Conservation (phyloP, 2,113 vertebrate genomes). For the Callospermophilus lateralis region DNA sequence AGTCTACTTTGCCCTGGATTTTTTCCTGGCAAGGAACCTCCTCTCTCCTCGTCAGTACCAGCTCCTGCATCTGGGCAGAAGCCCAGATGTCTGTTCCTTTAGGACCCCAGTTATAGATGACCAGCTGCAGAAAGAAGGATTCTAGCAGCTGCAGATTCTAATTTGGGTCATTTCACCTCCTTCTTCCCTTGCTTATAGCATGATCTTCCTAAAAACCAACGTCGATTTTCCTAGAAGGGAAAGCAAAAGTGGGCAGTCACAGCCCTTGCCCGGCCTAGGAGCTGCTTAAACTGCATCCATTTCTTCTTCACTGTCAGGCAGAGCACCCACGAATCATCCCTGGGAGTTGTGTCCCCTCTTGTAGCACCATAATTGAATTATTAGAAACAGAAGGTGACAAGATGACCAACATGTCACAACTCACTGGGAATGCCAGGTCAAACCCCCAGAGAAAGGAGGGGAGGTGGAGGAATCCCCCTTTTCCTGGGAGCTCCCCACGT, state of each 20-base stretch:
- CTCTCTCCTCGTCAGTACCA: neutral
- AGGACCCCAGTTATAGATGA: neutral
- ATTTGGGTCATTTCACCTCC: neutral
- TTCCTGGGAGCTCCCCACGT: neutral
- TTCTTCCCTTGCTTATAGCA: neutral
- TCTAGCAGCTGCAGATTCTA: neutral
- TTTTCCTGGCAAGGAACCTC: neutral
- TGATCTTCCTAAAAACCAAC: neutral
- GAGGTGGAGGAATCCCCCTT: fast-evolving
- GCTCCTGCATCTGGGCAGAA: neutral
- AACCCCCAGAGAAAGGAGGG: neutral
- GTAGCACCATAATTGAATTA: neutral
- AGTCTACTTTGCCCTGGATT: neutral
- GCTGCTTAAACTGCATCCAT: too few species aligned
- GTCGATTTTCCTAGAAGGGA: neutral
- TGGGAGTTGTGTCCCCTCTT: neutral
- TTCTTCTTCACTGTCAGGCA: neutral
- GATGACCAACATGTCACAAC: too few species aligned
- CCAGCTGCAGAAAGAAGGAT: neutral
- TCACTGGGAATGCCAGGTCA: neutral
- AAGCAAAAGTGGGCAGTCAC: neutral
- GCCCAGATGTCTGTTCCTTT: neutral
- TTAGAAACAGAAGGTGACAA: fast-evolving
- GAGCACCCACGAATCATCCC: fast-evolving
- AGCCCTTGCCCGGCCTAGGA: neutral